Base-by-base conservation (phyloP, 2,888 invertebrate genomes). In the Apamea sordens region DNA sequence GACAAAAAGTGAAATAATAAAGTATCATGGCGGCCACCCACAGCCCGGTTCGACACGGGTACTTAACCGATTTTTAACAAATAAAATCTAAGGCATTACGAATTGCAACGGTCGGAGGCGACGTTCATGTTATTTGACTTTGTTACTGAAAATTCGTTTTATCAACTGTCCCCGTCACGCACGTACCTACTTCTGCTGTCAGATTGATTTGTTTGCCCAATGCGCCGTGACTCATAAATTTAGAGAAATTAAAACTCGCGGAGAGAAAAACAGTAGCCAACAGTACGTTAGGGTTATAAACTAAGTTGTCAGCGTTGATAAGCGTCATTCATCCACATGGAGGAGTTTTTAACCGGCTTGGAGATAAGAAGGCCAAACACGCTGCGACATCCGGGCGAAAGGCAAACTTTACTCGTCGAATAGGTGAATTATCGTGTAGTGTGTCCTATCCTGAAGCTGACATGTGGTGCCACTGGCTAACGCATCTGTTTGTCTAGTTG, bases 1-100 rank as follows among this genome's bases (percentile, higher is more conserved):
- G 93, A 95, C 94, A 96, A 96, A 96, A 96, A 96, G 94, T 93
- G 92, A 95, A 95, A 95, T 95, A 96, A 96, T 93, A 96, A 96
- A 95, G 79, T 87, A 93, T 94, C 90, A 95, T 94, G 95, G 93
- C 95, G 96, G 96, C 97, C 97, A 97, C 97, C 97, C 96, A 96
- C 96, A 93, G 95, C 89, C 93, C 92, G 92, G 94, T 96, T 95
- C 96, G 97, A 94, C 96, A 97, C 97, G 97, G 97, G 92, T 96
- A 97, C 97, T 97, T 97, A 97, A 96, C 96, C 96, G 97, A 97
- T 97, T 96, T 96, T 95, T 95, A 95, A 96, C 97, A 97, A 97
- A 97, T 97, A 97, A 97, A 97, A 96, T 96, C 95, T 96, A 96
- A 96, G 95, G 95, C 97, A 96, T 97, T 95, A 96, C 97, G 96